These are phyloP conservation scores for Loris lydekkerianus DNA, from an alignment of 2,797 vertebrate genomes.

Conservation along the genomic window DNA sequence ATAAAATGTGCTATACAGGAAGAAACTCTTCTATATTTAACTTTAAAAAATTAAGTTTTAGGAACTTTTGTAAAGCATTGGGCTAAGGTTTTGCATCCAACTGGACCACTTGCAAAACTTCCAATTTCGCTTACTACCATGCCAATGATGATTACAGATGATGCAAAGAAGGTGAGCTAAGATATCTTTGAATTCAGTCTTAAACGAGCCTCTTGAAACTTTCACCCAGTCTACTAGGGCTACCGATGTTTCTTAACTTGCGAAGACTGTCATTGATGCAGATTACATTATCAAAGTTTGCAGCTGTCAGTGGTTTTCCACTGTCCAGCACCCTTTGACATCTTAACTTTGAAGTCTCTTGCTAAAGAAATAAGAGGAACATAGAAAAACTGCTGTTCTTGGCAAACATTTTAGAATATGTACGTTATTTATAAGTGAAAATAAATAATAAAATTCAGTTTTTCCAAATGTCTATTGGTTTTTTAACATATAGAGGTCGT, in stretches of 20 bases:
- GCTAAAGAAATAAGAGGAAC: background rate
- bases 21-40: slow-evolving; percentile 8
- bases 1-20: background rate
- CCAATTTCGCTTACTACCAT: rapidly evolving
- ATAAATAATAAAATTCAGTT: background rate
- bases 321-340: background rate
- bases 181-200: background rate
- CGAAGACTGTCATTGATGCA: background rate
- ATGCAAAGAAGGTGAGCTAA: background rate
- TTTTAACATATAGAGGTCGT: background rate
- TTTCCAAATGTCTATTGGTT: background rate
- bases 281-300: background rate
- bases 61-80: background rate
- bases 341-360: background rate
- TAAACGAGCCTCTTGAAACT: background rate
- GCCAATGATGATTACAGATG: background rate
- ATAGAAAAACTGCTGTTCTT: background rate
- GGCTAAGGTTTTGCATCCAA: background rate
- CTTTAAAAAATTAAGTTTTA: background rate
- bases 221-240: background rate
- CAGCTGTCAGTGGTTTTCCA: background rate
- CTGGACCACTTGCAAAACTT: background rate
- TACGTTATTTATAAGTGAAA: slow-evolving; percentile 21
- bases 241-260: background rate
- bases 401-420: background rate